Base-by-base conservation (phyloP, 2,113 vertebrate species). In the Petromus typicus region DNA sequence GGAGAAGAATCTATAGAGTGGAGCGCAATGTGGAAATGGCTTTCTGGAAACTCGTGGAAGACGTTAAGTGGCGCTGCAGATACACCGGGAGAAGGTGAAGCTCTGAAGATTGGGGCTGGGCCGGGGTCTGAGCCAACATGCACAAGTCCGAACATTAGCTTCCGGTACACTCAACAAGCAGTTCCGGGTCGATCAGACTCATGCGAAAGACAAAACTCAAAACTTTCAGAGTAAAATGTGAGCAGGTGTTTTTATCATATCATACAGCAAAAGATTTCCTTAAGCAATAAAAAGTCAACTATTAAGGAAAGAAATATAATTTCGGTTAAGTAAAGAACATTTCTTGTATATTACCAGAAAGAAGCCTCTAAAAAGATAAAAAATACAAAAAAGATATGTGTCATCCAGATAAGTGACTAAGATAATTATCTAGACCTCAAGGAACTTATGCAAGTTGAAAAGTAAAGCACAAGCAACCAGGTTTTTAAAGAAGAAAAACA, bases 31-130 rank as follows among this genome's bases (percentile, higher is more conserved):
- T 30, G 71, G 43, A 75, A 45, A 2, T 1, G 10, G 45, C 54
- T 40, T 2, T 5, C 1, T 7, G 93, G 45, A 20, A 25, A 27
- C n/a, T 13, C 10, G 1, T 2, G 22, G 56, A 32, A 0, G 48
- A 18, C 17, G 43, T 5, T 37, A 57, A 23, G 40, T 7, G 17
- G 43, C 1, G 2, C 5, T 30, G 16, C 23, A 67, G 57, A 75
- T 16, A 48, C 34, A 9, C 30, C 48, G 63, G 71, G 30, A 14
- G 14, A 45, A 51, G 30, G 27, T 0, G 34, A 3, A 12, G 3
- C 5, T 0, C 5, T 9, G 57, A 61, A 8, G 22, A 3, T 2
- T 0, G 18, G 40, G 1, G 5, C 3, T 10, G 3, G n/a, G 25
- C 71, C 4, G 9, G 22, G 56, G 14, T n/a, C 20, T 20, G 6